Conservation (phyloP, 2,888 invertebrate species). For the Drosophila tripunctata region DNA sequence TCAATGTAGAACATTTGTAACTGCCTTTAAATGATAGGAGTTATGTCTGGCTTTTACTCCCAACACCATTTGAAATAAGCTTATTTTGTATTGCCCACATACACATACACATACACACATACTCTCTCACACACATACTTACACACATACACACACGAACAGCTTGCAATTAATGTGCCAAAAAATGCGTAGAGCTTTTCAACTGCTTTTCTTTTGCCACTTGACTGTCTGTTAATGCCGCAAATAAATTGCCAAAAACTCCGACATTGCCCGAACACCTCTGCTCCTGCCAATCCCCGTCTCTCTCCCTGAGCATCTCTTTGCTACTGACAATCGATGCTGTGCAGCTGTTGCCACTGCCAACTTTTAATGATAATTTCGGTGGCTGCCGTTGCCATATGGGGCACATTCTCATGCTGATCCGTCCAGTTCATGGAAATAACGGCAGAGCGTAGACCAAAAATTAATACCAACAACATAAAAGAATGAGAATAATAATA, state of each 20-base stretch:
- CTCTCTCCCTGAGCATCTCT: background rate
- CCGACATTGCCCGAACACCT: too few relatives aligned
- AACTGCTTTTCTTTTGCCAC: slow-evolving; percentile 52
- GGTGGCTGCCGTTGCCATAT: slow-evolving; percentile 48
- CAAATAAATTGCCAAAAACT: slow-evolving; percentile 60
- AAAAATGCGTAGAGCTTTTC: slow-evolving; percentile 58
- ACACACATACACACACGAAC: slow-evolving; percentile 2
- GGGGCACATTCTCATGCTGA: slow-evolving; percentile 33
- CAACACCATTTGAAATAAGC: slow-evolving; percentile 21
- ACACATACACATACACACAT: background rate
- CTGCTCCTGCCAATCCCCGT: background rate
- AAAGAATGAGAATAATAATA: slow-evolving; percentile 21
- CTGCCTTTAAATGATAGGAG: slow-evolving; percentile 26
- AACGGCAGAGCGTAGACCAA: slow-evolving; percentile 32
- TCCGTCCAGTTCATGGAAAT: slow-evolving; percentile 55
- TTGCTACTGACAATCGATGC: slow-evolving; percentile 57
- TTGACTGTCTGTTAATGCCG: slow-evolving; percentile 72
- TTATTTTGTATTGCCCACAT: slow-evolving; percentile 14
- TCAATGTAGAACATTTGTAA: slow-evolving; percentile 3
- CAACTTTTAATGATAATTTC: slow-evolving; percentile 76
- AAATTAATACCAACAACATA: slow-evolving; percentile 58
- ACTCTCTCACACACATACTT: background rate
- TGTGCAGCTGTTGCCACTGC: slow-evolving; percentile 65
- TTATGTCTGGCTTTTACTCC: background rate
- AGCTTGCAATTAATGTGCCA: slow-evolving; percentile 65